A percentile compares a stretch with the other conserved stretches of the same genome.
phyloP scores from a whole-genome alignment of 1,140 invertebrate species.

The Meloidogyne hapla region DNA sequence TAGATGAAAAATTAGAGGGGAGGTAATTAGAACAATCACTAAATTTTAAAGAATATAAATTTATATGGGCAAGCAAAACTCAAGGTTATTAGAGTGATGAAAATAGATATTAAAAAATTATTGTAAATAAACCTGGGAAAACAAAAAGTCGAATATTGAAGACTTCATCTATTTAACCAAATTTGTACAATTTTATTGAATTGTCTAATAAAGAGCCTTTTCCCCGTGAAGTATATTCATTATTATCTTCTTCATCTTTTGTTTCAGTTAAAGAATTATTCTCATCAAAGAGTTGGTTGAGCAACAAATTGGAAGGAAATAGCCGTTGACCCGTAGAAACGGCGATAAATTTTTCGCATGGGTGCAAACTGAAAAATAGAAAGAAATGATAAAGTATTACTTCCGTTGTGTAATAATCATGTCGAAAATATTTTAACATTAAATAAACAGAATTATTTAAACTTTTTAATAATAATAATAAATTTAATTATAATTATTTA shows the following conservation, averaged over 20 bases:
- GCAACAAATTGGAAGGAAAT: constrained; percentile 31
- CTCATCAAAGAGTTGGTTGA: constrained; percentile 12
- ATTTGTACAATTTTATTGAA: constrained; percentile 27
- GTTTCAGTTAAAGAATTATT: constrained; percentile 17
- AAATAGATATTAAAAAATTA: background rate
- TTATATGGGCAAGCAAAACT: background rate
- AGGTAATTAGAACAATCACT: background rate
- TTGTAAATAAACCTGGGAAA: background rate
- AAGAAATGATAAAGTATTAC: background rate
- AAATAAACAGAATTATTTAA: background rate
- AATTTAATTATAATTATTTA: no score
- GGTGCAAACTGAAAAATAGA: constrained; percentile 40
- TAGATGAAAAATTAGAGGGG: background rate
- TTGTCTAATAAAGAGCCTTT: constrained; percentile 24
- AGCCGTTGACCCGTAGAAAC: constrained; percentile 39
- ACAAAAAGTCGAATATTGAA: background rate
- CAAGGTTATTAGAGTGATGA: no score
- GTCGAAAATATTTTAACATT: background rate
- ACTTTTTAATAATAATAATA: background rate
- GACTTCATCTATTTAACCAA: background rate
- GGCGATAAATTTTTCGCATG: constrained; percentile 34
- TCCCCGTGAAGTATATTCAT: background rate
- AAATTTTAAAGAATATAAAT: background rate
- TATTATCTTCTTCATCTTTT: background rate
- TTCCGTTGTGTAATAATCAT: background rate